Evolutionary conservation across 2,797 vertebrate genomes (phyloP).

Genomic region (Anguilla megastoma): DNA sequence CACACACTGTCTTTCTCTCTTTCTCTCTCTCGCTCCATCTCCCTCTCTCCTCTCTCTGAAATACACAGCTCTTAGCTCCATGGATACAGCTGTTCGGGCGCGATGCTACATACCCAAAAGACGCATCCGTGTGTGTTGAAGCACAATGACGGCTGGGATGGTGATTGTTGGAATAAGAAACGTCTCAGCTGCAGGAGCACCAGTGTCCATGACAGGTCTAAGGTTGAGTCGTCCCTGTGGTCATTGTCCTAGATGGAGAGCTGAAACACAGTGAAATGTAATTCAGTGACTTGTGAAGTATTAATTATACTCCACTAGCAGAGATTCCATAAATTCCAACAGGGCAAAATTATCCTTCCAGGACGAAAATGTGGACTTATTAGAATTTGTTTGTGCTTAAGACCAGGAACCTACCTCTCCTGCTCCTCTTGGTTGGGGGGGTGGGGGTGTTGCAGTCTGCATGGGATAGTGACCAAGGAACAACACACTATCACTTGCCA

Average conservation of each 20-base stretch:
- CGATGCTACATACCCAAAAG: neutral
- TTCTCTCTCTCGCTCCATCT: no score
- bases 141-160: neutral
- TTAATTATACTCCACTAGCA: neutral
- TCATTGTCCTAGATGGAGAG: neutral
- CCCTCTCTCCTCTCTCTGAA: neutral
- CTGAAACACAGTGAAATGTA: neutral
- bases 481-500: neutral
- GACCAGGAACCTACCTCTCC: neutral
- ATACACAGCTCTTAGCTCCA: neutral
- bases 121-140: neutral
- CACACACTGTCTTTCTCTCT: neutral
- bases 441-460: neutral
- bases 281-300: neutral
- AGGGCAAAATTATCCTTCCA: neutral
- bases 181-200: neutral
- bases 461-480: neutral
- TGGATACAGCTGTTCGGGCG: constrained; percentile 24
- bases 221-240: neutral
- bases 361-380: neutral
- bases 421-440: neutral
- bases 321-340: neutral
- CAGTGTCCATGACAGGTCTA: neutral
- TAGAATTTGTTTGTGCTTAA: neutral
- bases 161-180: neutral